These are phyloP conservation scores for Oegoconia quadripuncta DNA, from an alignment of 2,888 invertebrate genomes.

Conservation along the genomic window DNA sequence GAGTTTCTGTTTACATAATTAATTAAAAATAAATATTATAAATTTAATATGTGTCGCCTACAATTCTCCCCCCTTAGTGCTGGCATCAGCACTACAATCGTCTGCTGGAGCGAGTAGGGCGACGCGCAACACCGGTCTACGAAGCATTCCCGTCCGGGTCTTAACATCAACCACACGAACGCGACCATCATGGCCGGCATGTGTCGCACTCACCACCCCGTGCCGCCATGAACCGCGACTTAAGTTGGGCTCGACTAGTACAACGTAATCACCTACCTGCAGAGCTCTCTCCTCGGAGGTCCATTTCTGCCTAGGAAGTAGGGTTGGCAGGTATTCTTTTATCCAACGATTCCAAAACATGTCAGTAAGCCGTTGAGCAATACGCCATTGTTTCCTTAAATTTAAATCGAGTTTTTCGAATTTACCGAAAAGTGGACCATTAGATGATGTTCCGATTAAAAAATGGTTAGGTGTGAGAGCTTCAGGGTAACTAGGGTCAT, in stretches of 20 bases:
- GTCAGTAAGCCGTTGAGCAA: slow-evolving; percentile 21
- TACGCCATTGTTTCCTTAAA: slow-evolving; percentile 27
- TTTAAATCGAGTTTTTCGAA: slow-evolving; percentile 15
- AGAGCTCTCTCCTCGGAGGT: neutral
- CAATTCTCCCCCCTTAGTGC: slow-evolving; percentile 1
- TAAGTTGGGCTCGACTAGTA: neutral
- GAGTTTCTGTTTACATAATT: too few species aligned
- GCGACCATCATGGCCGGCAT: slow-evolving; percentile 1
- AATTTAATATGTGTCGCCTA: too few species aligned
- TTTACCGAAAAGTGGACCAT: slow-evolving; percentile 13
- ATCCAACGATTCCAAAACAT: slow-evolving; percentile 31
- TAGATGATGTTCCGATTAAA: slow-evolving; percentile 23
- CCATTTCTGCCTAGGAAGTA: slow-evolving; percentile 14
- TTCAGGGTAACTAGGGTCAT: slow-evolving; percentile 22
- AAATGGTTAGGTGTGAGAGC: slow-evolving; percentile 36
- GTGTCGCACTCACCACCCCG: neutral
- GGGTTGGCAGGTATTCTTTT: slow-evolving; percentile 15
- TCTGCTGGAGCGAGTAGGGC: neutral
- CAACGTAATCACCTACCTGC: slow-evolving; percentile 11
- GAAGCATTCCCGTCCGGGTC: neutral
- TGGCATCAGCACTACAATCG: neutral
- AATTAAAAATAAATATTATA: too few species aligned
- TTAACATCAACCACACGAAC: neutral
- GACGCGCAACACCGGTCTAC: too few species aligned
- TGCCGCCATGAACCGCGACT: neutral